phyloP scores from a whole-genome alignment of 2,888 invertebrate species.

The Pemphredon lugubris region DNA sequence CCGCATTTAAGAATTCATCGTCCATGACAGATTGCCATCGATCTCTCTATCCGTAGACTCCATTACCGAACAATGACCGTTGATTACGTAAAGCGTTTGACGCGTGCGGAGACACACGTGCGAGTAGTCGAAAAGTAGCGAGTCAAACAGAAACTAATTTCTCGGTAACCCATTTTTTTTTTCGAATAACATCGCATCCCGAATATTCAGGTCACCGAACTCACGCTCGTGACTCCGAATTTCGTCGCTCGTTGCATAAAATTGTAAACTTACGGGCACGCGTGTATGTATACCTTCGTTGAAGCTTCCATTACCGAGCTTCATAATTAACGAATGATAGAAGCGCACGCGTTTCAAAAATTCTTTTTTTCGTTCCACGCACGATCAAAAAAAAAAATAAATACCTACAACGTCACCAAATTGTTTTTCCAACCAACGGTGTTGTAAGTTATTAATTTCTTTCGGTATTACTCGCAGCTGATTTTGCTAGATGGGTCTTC shows the following conservation, averaged over 20 bases:
- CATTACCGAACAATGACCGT: not conserved
- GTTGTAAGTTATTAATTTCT: too few species aligned
- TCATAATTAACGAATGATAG: not conserved
- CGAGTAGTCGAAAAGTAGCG: not conserved
- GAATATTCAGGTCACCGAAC: slow-evolving; percentile 10
- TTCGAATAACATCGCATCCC: too few species aligned
- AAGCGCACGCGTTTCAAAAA: too few species aligned
- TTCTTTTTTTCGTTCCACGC: too few species aligned
- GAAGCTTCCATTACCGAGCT: not conserved
- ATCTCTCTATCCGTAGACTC: too few species aligned
- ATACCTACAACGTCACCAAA: too few species aligned
- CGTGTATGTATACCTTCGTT: not conserved
- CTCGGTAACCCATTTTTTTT: not conserved
- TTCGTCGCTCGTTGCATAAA: slow-evolving; percentile 1
- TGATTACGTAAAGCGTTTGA: not conserved
- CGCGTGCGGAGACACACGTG: not conserved
- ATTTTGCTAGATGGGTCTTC: too few species aligned
- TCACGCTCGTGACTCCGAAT: not conserved
- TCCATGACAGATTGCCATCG: too few species aligned
- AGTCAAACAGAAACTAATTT: not conserved
- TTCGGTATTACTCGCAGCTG: too few species aligned
- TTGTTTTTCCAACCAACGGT: too few species aligned
- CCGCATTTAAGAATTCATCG: too few species aligned
- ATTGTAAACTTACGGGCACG: not conserved
- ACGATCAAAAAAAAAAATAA: too few species aligned